These are phyloP conservation scores for western clawed frog (Xenopus tropicalis) DNA, from an alignment of 2,113 vertebrate genomes.

Conservation along the genomic window UCB_Xtro_10.0 CM004449.2:47139501-47140000, in stretches of 20 bases:
- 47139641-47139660: background rate
- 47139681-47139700: slow-evolving; percentile 9
- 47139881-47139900: slow-evolving; percentile 32
- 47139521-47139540: too few species aligned
- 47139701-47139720: background rate
- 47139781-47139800: background rate
- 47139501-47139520: too few species aligned
- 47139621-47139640: background rate
- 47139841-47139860: slow-evolving; percentile 44
- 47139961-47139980: background rate
- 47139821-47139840: slow-evolving; percentile 28
- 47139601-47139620: too few species aligned
- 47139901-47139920: slow-evolving; percentile 27
- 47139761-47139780: slow-evolving; percentile 1
- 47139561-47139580: too few species aligned
- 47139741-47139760: background rate
- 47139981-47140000: too few species aligned
- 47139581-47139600: too few species aligned
- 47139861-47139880: slow-evolving; percentile 27
- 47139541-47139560: too few species aligned
- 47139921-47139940: background rate
- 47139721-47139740: background rate
- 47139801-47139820: slow-evolving; percentile 8
- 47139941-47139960: background rate
- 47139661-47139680: too few species aligned